Evolutionary conservation across 2,888 invertebrate genomes (phyloP), one percentile per base, ranked within the genome.

Genomic region (Drosophila atripex): DNA sequence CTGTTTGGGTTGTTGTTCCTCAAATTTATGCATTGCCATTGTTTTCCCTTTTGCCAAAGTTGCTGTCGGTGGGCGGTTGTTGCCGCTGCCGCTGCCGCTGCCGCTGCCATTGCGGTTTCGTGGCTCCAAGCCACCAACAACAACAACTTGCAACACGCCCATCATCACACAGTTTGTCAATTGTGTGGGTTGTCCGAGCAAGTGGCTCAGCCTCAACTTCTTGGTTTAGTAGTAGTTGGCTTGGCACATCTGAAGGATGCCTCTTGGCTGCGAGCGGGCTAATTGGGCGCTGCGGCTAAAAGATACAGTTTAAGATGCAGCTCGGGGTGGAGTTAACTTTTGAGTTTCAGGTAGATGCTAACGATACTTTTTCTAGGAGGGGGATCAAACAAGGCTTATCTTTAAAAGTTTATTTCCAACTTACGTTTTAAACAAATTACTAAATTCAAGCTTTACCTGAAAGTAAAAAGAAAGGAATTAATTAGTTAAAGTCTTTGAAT

Each of bases 21-120:
- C 39, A 80, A 80, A 82, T 82, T 85, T 82, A 82, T 82, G 85
- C 85, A 76, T 60, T 57, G 79, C 65, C 82, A 79, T 85, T 82
- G 82, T 85, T 70, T 85, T 78, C 79, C 68, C 54, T 41, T 35
- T 38, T 12, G 28, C 43, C 28, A 50, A 30, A 30, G 49, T 18
- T 50, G 32, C 16, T 50, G 49, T 32, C 43, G 21, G 43, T 43
- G 43, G 43, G 43, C 43, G 43, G 43, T 12, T 18, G 41, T 46
- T 23, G 23, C 12, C 9, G 21, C 8, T 45, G 18, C 3, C 3
- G 11, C 18, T 11, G 28, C 35, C 51, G 56, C 16, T 70, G 68
- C 25, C 38, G 57, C 47, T 61, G 32, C 45, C 54, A 30, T 41
- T 28, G 7, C 8, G 39, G 25, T 56, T 58, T 49, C 18, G 49